Evolutionary conservation across 2,888 invertebrate species (phyloP).

Genomic region (Falcaria lacertinaria): DNA sequence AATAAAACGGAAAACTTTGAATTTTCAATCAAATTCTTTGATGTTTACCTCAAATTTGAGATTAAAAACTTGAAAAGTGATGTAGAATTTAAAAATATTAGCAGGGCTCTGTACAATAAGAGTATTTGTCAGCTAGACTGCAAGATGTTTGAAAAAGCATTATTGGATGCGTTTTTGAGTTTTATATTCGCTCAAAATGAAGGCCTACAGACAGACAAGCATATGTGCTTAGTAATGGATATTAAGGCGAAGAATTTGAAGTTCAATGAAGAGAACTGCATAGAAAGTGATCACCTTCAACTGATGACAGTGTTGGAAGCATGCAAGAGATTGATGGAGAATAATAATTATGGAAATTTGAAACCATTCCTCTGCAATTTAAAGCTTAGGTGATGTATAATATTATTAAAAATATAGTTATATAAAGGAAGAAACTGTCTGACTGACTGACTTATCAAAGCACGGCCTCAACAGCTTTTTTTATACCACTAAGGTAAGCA

Average conservation of each 20-base stretch:
- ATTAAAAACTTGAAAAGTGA: slow-evolving; percentile 27
- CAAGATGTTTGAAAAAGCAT: slow-evolving; percentile 42
- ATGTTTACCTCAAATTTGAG: slow-evolving; percentile 51
- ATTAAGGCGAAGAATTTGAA: slow-evolving; percentile 58
- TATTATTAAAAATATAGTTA: not conserved
- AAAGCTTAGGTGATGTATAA: slow-evolving; percentile 44
- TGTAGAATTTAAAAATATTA: slow-evolving; percentile 45
- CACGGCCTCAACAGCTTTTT: too few species aligned
- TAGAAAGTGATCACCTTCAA: slow-evolving; percentile 33
- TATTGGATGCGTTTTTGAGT: slow-evolving; percentile 54
- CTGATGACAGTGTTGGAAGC: slow-evolving; percentile 40
- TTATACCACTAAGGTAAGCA: too few species aligned
- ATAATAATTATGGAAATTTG: slow-evolving; percentile 42
- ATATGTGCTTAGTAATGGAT: slow-evolving; percentile 63
- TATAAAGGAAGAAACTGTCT: too few species aligned
- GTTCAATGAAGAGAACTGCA: slow-evolving; percentile 18
- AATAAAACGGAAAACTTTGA: slow-evolving; percentile 47
- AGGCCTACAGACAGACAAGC: slow-evolving; percentile 43
- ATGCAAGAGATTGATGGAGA: slow-evolving; percentile 27
- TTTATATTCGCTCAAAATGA: slow-evolving; percentile 43
- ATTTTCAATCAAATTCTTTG: slow-evolving; percentile 52
- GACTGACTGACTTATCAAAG: too few species aligned
- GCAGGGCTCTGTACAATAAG: slow-evolving; percentile 61
- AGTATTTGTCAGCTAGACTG: slow-evolving; percentile 61
- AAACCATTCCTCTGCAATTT: slow-evolving; percentile 36